phyloP scores from a whole-genome alignment of 2,113 vertebrate species.

The Alaudala cheleensis region DNA sequence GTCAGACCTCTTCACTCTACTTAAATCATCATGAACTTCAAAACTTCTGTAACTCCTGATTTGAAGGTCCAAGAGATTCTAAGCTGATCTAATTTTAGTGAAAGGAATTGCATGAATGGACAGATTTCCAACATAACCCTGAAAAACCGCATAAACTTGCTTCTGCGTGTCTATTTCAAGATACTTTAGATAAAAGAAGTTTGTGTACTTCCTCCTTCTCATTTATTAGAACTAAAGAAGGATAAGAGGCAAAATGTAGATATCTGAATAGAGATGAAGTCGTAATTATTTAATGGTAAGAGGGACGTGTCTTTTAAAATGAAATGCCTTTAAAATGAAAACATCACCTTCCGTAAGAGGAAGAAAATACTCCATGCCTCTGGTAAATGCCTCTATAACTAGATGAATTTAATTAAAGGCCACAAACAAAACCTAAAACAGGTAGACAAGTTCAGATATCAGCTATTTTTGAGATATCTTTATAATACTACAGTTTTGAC shows the following conservation, averaged over 20 bases:
- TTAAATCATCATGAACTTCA: neutral
- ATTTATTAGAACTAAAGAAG: neutral
- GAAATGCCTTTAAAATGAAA: neutral
- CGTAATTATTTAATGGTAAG: neutral
- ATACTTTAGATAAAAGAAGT: neutral
- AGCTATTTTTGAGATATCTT: neutral
- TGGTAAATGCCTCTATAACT: neutral
- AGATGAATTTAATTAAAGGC: neutral
- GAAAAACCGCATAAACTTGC: neutral
- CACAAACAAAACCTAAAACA: neutral
- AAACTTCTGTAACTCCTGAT: neutral
- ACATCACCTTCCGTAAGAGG: neutral
- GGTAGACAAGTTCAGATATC: neutral
- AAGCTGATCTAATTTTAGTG: neutral
- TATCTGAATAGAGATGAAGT: neutral
- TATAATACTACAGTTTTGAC: neutral
- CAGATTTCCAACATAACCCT: neutral
- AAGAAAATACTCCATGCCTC: neutral
- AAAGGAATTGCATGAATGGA: neutral
- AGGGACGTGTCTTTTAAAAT: neutral
- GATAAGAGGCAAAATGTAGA: neutral
- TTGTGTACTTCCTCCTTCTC: neutral
- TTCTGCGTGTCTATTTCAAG: neutral
- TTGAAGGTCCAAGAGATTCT: neutral
- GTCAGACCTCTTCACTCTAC: neutral